Percentiles rank a stretch among this genome's conserved stretches.
Conservation (phyloP, 2,113 vertebrate genomes). For the Gavia stellata region DNA sequence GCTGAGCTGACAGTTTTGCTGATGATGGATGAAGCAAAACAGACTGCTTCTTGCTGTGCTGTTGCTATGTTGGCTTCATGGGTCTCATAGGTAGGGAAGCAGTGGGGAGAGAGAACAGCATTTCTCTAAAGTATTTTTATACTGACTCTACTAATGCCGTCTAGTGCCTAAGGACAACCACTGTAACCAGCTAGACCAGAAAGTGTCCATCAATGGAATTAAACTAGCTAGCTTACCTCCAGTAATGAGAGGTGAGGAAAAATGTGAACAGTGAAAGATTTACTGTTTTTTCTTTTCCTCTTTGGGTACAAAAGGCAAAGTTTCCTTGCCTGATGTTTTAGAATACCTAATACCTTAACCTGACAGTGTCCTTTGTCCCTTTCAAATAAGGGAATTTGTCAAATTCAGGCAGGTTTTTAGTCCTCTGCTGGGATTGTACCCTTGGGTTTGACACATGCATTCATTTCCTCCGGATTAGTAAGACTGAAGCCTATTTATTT, state of each 20-base stretch:
- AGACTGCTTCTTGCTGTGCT: not conserved
- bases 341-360: not conserved
- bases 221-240: not conserved
- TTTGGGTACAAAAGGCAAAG: not conserved
- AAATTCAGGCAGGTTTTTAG: not conserved
- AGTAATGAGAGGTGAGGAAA: not conserved
- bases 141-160: not conserved
- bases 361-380: not conserved
- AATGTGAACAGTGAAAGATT: not conserved
- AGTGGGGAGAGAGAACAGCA: not conserved
- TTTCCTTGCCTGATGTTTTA: not conserved
- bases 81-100: not conserved
- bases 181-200: not conserved
- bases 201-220: not conserved
- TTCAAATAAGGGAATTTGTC: not conserved
- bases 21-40: slow-evolving; percentile 36
- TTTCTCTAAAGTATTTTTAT: not conserved
- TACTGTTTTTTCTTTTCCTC: not conserved
- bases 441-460: not conserved
- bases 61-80: not conserved
- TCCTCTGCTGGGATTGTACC: not conserved
- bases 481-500: not conserved
- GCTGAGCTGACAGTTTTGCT: slow-evolving; percentile 39
- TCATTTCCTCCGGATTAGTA: not conserved
- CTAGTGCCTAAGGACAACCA: not conserved